phyloP scores from a whole-genome alignment of 2,888 invertebrate genomes.

The Melanotus villosus region DNA sequence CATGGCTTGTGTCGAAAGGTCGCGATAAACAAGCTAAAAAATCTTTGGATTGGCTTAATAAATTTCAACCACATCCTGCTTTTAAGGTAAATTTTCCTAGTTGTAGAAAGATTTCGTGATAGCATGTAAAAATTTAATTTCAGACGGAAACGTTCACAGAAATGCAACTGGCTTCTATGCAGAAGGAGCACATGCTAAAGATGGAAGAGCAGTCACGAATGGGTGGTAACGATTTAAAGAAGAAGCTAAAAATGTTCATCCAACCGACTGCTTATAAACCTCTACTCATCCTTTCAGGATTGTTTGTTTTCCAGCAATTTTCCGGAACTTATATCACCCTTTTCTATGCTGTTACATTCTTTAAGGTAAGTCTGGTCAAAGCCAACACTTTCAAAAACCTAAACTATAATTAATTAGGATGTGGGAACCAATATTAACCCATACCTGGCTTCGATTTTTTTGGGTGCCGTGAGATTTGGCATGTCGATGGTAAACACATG shows the following conservation, averaged over 20 bases:
- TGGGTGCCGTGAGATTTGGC: slow-evolving; percentile 71
- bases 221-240: slow-evolving; percentile 60
- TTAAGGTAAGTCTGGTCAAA: slow-evolving; percentile 68
- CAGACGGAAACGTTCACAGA: slow-evolving; percentile 68
- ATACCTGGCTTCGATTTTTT: slow-evolving; percentile 71
- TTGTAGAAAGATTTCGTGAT: too few species aligned
- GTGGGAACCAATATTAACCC: slow-evolving; percentile 70
- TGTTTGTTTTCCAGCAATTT: slow-evolving; percentile 73
- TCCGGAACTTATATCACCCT: slow-evolving; percentile 74
- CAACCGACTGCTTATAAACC: slow-evolving; percentile 75
- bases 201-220: slow-evolving; percentile 62
- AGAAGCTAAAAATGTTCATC: slow-evolving; percentile 67
- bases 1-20: slow-evolving; percentile 72
- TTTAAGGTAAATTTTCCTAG: slow-evolving; percentile 61
- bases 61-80: slow-evolving; percentile 66
- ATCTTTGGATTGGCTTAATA: slow-evolving; percentile 68
- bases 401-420: slow-evolving; percentile 63
- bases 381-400: too few species aligned
- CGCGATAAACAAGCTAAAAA: slow-evolving; percentile 70
- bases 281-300: slow-evolving; percentile 69
- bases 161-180: slow-evolving; percentile 68
- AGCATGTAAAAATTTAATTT: too few species aligned
- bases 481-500: slow-evolving; percentile 73
- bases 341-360: slow-evolving; percentile 74
- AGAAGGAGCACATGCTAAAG: slow-evolving; percentile 70